Evolutionary conservation across 1,140 invertebrate species (phyloP).

Genomic region (Ctenoplectra terminalis): DNA sequence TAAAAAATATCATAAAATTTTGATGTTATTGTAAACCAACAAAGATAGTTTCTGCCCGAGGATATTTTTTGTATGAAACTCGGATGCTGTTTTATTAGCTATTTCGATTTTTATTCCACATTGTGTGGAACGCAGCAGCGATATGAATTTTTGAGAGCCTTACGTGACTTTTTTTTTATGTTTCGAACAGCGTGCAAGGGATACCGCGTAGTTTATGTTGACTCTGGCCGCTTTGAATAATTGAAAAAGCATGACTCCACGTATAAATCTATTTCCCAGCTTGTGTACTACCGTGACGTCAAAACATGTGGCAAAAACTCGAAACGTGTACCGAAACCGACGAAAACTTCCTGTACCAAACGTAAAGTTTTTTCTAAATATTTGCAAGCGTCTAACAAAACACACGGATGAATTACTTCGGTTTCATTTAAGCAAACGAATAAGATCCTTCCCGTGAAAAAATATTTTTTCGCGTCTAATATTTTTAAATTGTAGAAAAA

Average conservation of each 20-base stretch:
- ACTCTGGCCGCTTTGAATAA: constrained; percentile 2
- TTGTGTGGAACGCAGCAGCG: background rate
- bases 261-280: background rate
- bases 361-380: no score
- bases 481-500: no score
- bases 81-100: background rate
- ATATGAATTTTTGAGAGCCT: constrained; percentile 6
- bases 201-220: background rate
- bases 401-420: background rate
- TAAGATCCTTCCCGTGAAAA: no score
- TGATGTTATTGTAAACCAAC: background rate
- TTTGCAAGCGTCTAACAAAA: no score
- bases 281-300: background rate
- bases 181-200: background rate
- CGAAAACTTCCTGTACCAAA: no score
- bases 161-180: background rate
- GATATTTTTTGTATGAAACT: background rate
- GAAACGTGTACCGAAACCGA: background rate
- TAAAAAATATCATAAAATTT: no score
- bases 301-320: background rate
- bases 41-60: background rate
- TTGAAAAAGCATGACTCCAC: constrained; percentile 16
- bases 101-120: background rate
- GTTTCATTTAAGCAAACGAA: no score
- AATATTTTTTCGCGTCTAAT: no score